Base-by-base conservation (phyloP, 92 coral and sea anemone species). In the Galaxea fascicularis region DNA sequence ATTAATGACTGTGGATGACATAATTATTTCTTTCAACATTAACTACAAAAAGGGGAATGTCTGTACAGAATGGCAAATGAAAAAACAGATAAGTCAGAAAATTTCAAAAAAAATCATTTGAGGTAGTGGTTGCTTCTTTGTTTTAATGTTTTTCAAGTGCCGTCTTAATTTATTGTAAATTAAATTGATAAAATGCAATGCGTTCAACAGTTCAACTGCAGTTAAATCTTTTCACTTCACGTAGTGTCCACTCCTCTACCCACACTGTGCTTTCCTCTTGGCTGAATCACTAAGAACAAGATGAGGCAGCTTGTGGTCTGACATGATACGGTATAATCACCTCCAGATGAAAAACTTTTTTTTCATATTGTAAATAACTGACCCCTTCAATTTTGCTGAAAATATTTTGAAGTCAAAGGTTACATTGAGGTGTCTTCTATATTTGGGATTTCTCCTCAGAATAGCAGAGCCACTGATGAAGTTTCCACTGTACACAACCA, bases 301-400 rank as follows among this genome's bases (percentile, higher is more conserved):
- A 2, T 2, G 41, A 35, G 41, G 41, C 41, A 35, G 41, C 41
- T 35, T 35, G 41, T 35, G 41, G 41, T 35, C 41, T 57, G 17
- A 57, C 63, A 57, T 11, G 20, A 46, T n/a, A n/a, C n/a, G n/a
- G n/a, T n/a, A 8, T 24, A 8, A 26, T 70, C 31, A 93, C 64
- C 94, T 86, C 98, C 98, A 94, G 56, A 94, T 94, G 24, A 73
- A 82, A 91, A 89, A 94, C 39, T 79, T 84, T 84, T 94, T 94
- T 79, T 83, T 85, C 52, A 92, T 44, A 0, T 82, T 83, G 63
- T 68, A 29, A 77, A 88, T 53, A 18, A 80, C 74, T 13, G 71
- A 86, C 39, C 51, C 27, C 25, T 69, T 71, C 18, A 49, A 77
- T 29, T 71, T 65, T 0, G 71, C 41, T 39, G 76, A 49, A 49